phyloP scores from a whole-genome alignment of 2,888 invertebrate genomes.

The Aproaerema taeniolella region DNA sequence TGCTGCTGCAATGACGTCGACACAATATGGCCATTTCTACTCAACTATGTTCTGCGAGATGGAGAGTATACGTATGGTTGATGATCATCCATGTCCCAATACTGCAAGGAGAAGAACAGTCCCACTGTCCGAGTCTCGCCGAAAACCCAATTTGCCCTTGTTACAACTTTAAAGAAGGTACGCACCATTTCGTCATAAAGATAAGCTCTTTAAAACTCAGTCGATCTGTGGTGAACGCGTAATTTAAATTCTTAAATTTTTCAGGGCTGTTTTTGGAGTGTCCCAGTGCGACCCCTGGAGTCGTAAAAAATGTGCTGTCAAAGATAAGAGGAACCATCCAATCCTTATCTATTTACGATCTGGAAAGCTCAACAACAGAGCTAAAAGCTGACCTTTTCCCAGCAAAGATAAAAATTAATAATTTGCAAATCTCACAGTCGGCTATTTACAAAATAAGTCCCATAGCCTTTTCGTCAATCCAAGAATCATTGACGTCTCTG shows the following conservation, averaged over 20 bases:
- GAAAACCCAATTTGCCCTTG: conserved; percentile 92
- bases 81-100: conserved; percentile 66
- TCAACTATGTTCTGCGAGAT: conserved; percentile 58
- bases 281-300: conserved; percentile 86
- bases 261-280: conserved; percentile 91
- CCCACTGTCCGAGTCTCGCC: conserved; percentile 84
- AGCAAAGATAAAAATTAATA: conserved; percentile 80
- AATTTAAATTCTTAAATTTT: conserved; percentile 33
- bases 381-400: conserved; percentile 87
- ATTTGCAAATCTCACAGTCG: conserved; percentile 88
- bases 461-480: conserved; percentile 82
- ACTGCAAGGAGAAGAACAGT: conserved; percentile 73
- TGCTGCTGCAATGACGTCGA: conserved; percentile 69
- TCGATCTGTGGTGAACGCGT: conserved; percentile 1
- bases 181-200: too few species aligned
- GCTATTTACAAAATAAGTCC: conserved; percentile 83
- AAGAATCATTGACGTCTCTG: conserved; percentile 84
- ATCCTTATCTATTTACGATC: conserved; percentile 91
- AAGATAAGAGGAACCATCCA: conserved; percentile 84
- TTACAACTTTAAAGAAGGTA: conserved; percentile 93
- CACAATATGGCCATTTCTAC: conserved; percentile 60
- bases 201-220: too few species aligned
- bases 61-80: conserved; percentile 75
- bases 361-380: conserved; percentile 87
- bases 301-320: conserved; percentile 84